phyloP scores from a whole-genome alignment of 1,140 invertebrate species.

The Drosophila gunungcola region DNA sequence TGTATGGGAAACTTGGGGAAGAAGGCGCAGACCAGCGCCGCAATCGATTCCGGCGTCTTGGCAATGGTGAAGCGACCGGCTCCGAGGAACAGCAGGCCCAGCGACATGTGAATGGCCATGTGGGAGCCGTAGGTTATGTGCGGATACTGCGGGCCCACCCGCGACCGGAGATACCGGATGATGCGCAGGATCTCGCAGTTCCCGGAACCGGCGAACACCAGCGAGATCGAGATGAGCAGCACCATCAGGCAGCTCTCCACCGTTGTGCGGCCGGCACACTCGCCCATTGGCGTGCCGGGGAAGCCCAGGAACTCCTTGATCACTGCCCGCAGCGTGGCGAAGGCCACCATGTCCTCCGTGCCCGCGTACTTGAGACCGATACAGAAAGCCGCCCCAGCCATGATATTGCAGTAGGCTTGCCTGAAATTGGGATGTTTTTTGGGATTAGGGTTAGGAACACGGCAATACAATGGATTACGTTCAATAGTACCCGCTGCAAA shows the following conservation, averaged over 20 bases:
- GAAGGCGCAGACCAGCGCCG: constrained; percentile 95
- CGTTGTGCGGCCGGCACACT: constrained; percentile 94
- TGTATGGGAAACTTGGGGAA: constrained; percentile 99
- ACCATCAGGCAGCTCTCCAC: constrained; percentile 96
- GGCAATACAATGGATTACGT: too few species aligned
- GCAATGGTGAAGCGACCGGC: constrained; percentile 95
- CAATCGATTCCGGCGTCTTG: constrained; percentile 93
- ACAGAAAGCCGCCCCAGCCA: constrained; percentile 97
- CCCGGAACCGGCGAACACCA: constrained; percentile 96
- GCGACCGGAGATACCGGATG: constrained; percentile 92
- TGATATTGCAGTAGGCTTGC: constrained; percentile 98
- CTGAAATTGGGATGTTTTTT: constrained; percentile 83
- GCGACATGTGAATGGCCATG: constrained; percentile 96
- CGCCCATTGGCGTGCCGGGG: constrained; percentile 90
- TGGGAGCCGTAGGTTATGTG: constrained; percentile 95
- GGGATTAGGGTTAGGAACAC: too few species aligned
- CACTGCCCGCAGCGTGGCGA: constrained; percentile 87
- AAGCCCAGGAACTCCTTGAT: constrained; percentile 79
- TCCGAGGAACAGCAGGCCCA: constrained; percentile 97
- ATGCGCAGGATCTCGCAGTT: constrained; percentile 94
- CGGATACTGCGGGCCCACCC: constrained; percentile 88
- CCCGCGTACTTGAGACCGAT: constrained; percentile 97
- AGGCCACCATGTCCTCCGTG: constrained; percentile 93
- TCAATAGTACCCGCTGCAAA: too few species aligned
- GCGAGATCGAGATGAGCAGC: constrained; percentile 87